Evolutionary conservation across 2,888 invertebrate species (phyloP).

Genomic region (Drosophila fulvimacula): DNA sequence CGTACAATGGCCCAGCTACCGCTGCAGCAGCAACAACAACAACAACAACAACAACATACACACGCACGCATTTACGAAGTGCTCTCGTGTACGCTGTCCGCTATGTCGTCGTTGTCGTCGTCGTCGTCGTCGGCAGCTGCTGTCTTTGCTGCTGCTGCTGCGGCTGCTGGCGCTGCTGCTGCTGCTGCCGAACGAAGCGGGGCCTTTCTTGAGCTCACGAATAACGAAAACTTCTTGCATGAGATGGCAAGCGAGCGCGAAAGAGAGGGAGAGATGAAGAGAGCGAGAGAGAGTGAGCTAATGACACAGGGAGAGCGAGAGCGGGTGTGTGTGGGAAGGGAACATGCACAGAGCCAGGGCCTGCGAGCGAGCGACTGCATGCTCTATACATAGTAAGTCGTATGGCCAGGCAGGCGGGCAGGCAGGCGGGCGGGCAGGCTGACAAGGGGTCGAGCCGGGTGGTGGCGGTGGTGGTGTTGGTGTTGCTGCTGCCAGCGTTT

Average conservation of each 20-base stretch:
- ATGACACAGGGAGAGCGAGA: constrained; percentile 9
- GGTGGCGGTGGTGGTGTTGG: background rate
- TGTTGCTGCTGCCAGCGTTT: constrained; percentile 1
- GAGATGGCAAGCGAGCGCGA: constrained; percentile 19
- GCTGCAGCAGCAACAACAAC: constrained; percentile 30
- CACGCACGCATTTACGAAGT: constrained; percentile 37
- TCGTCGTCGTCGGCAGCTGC: constrained; percentile 56
- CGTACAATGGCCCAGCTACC: constrained; percentile 55
- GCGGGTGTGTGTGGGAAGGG: constrained; percentile 6
- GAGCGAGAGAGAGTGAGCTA: constrained; percentile 7
- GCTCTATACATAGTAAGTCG: constrained; percentile 43
- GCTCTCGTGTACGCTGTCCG: constrained; percentile 48
- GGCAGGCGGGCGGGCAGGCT: too few relatives aligned
- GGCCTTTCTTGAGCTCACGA: constrained; percentile 80
- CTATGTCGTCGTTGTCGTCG: constrained; percentile 39
- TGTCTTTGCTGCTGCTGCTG: constrained; percentile 56
- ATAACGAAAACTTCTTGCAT: constrained; percentile 75
- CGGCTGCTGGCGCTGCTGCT: constrained; percentile 40
- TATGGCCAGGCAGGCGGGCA: constrained; percentile 24
- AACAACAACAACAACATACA: constrained; percentile 19
- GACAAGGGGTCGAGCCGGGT: constrained; percentile 47
- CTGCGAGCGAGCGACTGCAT: constrained; percentile 53
- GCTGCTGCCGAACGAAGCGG: constrained; percentile 71
- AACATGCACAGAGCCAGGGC: constrained; percentile 53
- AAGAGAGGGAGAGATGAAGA: constrained; percentile 16